Base-by-base conservation (phyloP, 2,888 invertebrate species). In the Lycaena phlaeas region DNA sequence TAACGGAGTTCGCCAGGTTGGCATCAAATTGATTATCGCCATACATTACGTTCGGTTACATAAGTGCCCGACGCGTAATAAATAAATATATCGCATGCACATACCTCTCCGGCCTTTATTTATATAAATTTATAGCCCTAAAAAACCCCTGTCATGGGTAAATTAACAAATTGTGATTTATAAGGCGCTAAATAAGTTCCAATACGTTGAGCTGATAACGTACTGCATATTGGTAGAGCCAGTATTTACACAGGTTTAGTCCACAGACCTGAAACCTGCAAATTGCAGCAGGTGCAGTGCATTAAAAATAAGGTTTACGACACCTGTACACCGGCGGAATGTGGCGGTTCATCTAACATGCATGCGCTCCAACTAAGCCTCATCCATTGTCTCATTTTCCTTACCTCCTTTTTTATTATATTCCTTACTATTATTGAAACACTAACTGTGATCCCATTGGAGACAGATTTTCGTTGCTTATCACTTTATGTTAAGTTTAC, bases 261-360 rank as follows among this genome's bases (percentile, higher is more conserved):
- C 18, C 10, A 15, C 31, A 31, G 31, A 34, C 34, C 34, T 18
- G 15, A 29, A 29, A 29, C 29, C 34, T 25, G 39, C 28, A 36
- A 56, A 63, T 62, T 61, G 61, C 59, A 59, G 51, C 56, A 54
- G 53, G 54, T 59, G 57, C 47, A 47, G 53, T 65, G 61, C 64
- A 71, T 72, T 66, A 67, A 68, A 65, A 68, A 68, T 69, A 63
- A 62, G 59, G 55, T 48, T 49, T 51, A 56, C 55, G 61, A 61
- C 69, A 75, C 67, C 69, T 72, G 68, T 62, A 57, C 54, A 61
- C 58, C 59, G 58, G 27, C 9, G 46, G 40, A 51, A 46, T 48
- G 51, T 49, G 44, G 44, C 43, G 45, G 52, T 63, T 75, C 73
- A 74, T 75, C 60, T 63, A 72, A 73, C 62, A 71, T 77, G 70